Percentiles rank a stretch among this genome's conserved stretches.
phyloP scores from a whole-genome alignment of 2,113 vertebrate species.

The Xenus cinereus region DNA sequence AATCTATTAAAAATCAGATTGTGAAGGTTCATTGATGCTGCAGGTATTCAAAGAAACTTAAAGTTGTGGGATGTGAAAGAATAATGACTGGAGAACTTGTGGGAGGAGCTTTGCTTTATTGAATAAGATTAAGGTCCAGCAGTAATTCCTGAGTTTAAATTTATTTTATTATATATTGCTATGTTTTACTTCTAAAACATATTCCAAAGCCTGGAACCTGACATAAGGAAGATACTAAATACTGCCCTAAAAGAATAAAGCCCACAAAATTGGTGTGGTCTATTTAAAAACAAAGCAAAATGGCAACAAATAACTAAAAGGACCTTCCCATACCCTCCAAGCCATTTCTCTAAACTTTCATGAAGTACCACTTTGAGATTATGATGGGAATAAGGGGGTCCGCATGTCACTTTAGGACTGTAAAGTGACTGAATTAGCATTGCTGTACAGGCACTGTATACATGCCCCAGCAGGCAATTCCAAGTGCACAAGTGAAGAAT shows the following conservation, averaged over 20 bases:
- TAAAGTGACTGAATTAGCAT: background rate
- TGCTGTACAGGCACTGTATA: background rate
- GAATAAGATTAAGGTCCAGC: background rate
- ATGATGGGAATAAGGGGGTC: background rate
- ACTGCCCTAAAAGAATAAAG: background rate
- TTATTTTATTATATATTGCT: background rate
- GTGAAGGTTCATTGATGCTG: background rate
- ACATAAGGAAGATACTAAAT: background rate
- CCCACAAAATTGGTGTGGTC: background rate
- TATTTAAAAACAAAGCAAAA: background rate
- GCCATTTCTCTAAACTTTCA: background rate
- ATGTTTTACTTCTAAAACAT: background rate
- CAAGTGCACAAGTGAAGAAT: background rate
- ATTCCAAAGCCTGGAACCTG: background rate
- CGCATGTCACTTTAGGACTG: background rate
- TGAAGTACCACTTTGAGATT: background rate
- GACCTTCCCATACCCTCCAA: rapidly evolving
- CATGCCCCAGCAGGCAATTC: background rate
- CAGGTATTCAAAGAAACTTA: background rate
- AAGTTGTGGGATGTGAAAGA: background rate
- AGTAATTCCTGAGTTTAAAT: background rate
- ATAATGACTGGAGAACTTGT: background rate
- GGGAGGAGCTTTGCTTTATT: background rate
- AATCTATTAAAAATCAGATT: background rate
- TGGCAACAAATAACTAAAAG: background rate